Conservation (phyloP, 2,888 invertebrate genomes). For the Copidosoma aretas region DNA sequence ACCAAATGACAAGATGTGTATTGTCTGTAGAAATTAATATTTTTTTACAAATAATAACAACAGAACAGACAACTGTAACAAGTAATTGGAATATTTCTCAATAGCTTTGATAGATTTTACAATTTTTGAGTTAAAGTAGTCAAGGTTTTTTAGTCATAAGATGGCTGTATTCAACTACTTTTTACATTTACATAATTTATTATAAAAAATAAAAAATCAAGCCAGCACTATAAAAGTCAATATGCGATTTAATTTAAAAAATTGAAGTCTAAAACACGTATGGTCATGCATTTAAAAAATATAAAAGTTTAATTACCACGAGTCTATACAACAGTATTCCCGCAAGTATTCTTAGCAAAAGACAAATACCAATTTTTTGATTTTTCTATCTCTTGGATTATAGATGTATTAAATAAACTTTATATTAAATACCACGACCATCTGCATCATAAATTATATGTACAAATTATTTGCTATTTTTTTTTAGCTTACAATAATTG, state of each 20-base stretch:
- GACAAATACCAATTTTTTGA: slow-evolving; percentile 25
- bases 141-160: slow-evolving; percentile 27
- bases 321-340: slow-evolving; percentile 11
- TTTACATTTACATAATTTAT: too few species aligned
- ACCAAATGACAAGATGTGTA: slow-evolving; percentile 12
- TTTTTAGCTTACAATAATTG: slow-evolving; percentile 22
- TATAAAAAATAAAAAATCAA: slow-evolving; percentile 52
- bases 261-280: slow-evolving; percentile 30
- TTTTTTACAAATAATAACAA: slow-evolving; percentile 6
- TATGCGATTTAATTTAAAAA: slow-evolving; percentile 28
- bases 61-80: slow-evolving; percentile 33
- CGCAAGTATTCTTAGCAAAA: slow-evolving; percentile 12
- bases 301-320: slow-evolving; percentile 14
- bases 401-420: too few species aligned
- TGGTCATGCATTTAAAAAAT: slow-evolving; percentile 19
- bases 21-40: slow-evolving; percentile 7
- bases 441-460: slow-evolving; percentile 50
- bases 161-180: background rate
- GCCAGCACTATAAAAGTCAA: slow-evolving; percentile 55
- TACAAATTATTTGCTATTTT: slow-evolving; percentile 45
- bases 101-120: slow-evolving; percentile 15
- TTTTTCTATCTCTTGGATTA: background rate
- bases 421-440: slow-evolving; percentile 39
- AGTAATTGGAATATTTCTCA: slow-evolving; percentile 13
- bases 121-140: background rate